Evolutionary conservation across 2,888 invertebrate genomes (phyloP).

Genomic region (Euproctis similis): DNA sequence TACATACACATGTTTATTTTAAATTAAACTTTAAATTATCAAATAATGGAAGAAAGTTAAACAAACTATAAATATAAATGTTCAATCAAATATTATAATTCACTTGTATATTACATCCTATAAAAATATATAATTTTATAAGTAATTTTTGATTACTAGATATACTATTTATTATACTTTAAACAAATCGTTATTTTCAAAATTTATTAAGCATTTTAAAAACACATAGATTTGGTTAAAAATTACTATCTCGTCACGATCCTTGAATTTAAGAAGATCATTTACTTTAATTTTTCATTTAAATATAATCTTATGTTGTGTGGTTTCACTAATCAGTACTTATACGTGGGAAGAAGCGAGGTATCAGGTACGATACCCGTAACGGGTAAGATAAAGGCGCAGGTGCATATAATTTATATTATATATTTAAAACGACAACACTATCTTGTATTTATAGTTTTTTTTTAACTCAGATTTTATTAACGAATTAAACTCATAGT

Average conservation of each 20-base stretch:
- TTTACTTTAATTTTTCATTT: slow-evolving; percentile 37
- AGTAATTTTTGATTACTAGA: slow-evolving; percentile 4
- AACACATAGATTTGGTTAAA: slow-evolving; percentile 3
- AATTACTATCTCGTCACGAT: slow-evolving; percentile 4
- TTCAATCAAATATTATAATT: slow-evolving; percentile 1
- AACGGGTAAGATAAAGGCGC: slow-evolving; percentile 3
- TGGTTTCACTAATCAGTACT: slow-evolving; percentile 24
- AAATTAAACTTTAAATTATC: no score
- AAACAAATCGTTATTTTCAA: slow-evolving; percentile 2
- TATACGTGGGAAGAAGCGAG: slow-evolving; percentile 41
- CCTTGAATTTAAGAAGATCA: slow-evolving; percentile 6
- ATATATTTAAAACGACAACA: slow-evolving; percentile 25
- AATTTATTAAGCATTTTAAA: slow-evolving; percentile 3
- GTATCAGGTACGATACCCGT: no score
- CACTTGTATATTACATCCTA: slow-evolving; percentile 3
- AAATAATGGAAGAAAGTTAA: no score
- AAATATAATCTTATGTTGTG: slow-evolving; percentile 31
- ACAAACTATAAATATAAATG: no score
- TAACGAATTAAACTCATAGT: no score
- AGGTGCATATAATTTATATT: slow-evolving; percentile 36
- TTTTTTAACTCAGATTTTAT: no score
- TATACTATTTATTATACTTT: background rate
- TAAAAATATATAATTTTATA: slow-evolving; percentile 1
- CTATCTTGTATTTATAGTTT: slow-evolving; percentile 13
- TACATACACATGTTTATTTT: no score